Percentiles rank a stretch among this genome's conserved stretches.
These are phyloP conservation scores for Peribatodes rhomboidaria DNA, from an alignment of 2,888 invertebrate species.

Conservation along the genomic window DNA sequence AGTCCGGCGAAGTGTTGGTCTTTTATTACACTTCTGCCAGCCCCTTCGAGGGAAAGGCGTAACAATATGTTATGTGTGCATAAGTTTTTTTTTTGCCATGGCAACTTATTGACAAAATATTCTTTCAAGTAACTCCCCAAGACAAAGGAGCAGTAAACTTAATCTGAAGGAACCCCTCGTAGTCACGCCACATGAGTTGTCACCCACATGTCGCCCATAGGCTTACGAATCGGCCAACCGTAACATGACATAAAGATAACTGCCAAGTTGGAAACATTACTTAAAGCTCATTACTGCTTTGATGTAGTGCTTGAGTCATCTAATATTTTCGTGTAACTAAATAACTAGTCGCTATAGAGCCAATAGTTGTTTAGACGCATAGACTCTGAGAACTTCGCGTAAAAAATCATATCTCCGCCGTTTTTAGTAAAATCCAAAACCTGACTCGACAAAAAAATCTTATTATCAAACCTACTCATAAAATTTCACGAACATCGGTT, in stretches of 20 bases:
- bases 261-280: constrained; percentile 23
- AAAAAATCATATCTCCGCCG: no score
- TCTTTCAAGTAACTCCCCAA: neutral
- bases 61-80: no score
- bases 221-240: constrained; percentile 44
- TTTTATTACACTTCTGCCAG: no score
- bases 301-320: neutral
- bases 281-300: neutral
- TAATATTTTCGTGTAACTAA: neutral
- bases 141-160: constrained; percentile 24
- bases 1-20: no score
- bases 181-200: constrained; percentile 44
- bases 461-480: no score
- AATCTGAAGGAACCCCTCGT: constrained; percentile 20
- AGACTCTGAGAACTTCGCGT: no score
- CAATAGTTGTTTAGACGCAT: no score
- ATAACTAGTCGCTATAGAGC: neutral
- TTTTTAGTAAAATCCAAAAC: no score
- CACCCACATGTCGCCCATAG: constrained; percentile 42
- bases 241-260: constrained; percentile 47
- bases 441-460: no score
- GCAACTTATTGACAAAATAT: neutral
- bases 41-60: no score
- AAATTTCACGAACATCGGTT: no score
- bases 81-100: neutral